These are phyloP conservation scores for Apogon talboti DNA, from an alignment of 2,797 vertebrate genomes.

Conservation along the genomic window DNA sequence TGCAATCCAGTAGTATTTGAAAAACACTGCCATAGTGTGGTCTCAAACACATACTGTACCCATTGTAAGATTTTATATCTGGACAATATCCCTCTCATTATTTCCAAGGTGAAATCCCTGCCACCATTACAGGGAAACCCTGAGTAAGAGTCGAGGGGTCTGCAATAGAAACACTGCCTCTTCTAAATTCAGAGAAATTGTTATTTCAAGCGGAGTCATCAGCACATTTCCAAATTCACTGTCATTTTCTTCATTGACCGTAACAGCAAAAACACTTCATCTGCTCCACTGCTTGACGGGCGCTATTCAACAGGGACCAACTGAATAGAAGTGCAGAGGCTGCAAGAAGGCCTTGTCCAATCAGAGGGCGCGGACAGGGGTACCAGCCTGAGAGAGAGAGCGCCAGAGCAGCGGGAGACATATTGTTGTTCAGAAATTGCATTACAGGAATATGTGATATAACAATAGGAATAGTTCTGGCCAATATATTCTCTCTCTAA, in stretches of 20 bases:
- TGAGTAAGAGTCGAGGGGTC: slow-evolving; percentile 20
- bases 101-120: slow-evolving; percentile 41
- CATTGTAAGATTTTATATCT: slow-evolving; percentile 13
- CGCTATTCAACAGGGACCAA: slow-evolving; percentile 65
- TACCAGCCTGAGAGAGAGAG: slow-evolving; percentile 38
- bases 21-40: slow-evolving; percentile 21
- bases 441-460: slow-evolving; percentile 69
- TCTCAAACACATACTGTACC: slow-evolving; percentile 36
- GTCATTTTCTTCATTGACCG: slow-evolving; percentile 77
- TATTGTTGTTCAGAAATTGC: slow-evolving; percentile 77
- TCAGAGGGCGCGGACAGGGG: slow-evolving; percentile 54
- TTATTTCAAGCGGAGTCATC: slow-evolving; percentile 75
- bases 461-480: slow-evolving; percentile 52
- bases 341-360: slow-evolving; percentile 67
- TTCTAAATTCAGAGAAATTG: slow-evolving; percentile 65
- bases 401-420: slow-evolving; percentile 37
- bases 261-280: slow-evolving; percentile 77
- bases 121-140: slow-evolving; percentile 48
- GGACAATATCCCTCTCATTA: slow-evolving; percentile 41
- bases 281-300: slow-evolving; percentile 58
- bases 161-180: slow-evolving; percentile 45
- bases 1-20: slow-evolving; percentile 29
- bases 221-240: slow-evolving; percentile 81
- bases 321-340: slow-evolving; percentile 67
- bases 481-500: slow-evolving; percentile 51